Evolutionary conservation across 2,797 vertebrate species (phyloP), one percentile per base, ranked within the genome.

Genomic region (Oreochromis grahami): DNA sequence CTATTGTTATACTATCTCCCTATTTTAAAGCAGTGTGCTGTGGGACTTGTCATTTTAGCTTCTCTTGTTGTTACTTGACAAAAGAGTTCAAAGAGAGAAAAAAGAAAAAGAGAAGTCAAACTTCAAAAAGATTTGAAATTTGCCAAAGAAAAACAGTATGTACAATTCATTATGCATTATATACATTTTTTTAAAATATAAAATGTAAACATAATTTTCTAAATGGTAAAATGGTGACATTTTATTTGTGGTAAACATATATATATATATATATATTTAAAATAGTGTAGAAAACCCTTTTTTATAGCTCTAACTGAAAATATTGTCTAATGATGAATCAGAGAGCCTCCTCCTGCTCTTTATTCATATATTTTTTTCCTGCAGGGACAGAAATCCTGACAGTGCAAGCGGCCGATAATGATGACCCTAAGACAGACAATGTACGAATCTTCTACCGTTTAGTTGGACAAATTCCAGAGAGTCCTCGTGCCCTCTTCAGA

Each of bases 361-460:
- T 41, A 17, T 34, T 70, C 15, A 3, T 60, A 5, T 76, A 15
- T 86, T 14, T 86, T 86, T 19, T 85, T 45, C 78, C 79, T 48
- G 12, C 90, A 98, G 97, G 97, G 80, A 97, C 96, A 8, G 94
- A 97, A 83, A 97, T 97, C 84, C 95, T 97, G 74, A 95, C 87
- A 8, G 92, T 97, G 80, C 96, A 95, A 74, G 96, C 96, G 15
- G 95, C 96, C 4, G 97, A 97, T 77, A 96, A 96, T 2, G 97
- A 98, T 11, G 97, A 97, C 56, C 96, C 96, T 2, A 96, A 95
- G 43, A 96, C 96, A 4, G 96, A 96, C 60, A 97, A 97, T 13
- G 96, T 97, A 38, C 86, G 97, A 10, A 94, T 97, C 83, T 95
- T 95, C 88, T 97, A 96, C 82, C 95, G 91, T 29, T 92, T 96